Evolutionary conservation across 1,140 invertebrate species (phyloP).

Genomic region (Cyphomyrmex costatus): DNA sequence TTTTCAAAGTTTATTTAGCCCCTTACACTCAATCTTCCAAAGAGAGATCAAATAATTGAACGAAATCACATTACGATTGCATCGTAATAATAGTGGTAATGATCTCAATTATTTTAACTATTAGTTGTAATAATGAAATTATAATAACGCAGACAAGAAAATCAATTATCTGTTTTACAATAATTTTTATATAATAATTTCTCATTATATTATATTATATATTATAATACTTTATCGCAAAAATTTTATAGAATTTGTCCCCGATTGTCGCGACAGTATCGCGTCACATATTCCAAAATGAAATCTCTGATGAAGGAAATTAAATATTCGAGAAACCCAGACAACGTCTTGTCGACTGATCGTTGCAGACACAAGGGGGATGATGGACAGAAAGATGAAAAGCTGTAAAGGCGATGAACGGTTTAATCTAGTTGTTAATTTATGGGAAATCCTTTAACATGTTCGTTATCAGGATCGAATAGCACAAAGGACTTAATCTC

Average conservation of each 20-base stretch:
- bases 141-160: background rate
- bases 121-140: background rate
- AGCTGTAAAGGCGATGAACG: conserved; percentile 42
- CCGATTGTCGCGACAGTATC: background rate
- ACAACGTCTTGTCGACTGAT: conserved; percentile 22
- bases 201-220: background rate
- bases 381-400: conserved; percentile 34
- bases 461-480: conserved; percentile 72
- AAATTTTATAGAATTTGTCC: background rate
- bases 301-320: conserved; percentile 1
- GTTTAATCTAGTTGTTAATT: conserved; percentile 83
- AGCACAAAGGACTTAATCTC: conserved; percentile 82
- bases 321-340: conserved; percentile 1
- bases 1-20: conserved; percentile 12
- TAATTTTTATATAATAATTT: background rate
- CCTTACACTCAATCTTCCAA: background rate
- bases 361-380: background rate
- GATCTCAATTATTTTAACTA: background rate
- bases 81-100: background rate
- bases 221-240: conserved; percentile 13
- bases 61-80: background rate
- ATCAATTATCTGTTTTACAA: background rate
- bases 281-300: background rate
- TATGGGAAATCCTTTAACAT: conserved; percentile 73
- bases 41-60: background rate